Conservation (phyloP, 2,113 vertebrate genomes). For the Varanus komodoensis region DNA sequence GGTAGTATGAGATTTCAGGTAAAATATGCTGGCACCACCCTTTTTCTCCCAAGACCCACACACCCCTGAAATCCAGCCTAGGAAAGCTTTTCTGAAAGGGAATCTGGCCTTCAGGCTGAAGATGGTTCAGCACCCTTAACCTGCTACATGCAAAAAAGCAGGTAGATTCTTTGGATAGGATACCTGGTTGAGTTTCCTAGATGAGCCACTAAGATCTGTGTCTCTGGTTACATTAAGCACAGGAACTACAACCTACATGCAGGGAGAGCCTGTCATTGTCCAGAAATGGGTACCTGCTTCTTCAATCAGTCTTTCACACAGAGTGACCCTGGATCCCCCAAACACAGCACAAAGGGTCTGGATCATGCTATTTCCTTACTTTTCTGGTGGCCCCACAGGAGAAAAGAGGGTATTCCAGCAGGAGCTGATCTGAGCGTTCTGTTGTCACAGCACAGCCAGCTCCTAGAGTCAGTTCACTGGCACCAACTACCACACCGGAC, state of each 20-base stretch:
- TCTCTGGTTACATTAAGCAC: neutral
- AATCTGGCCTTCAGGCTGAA: too few relatives aligned
- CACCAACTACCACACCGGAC: accelerated
- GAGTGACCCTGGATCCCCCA: neutral
- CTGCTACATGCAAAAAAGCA: neutral
- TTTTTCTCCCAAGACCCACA: too few relatives aligned
- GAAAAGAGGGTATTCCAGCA: neutral
- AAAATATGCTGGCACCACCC: too few relatives aligned
- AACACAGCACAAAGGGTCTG: neutral
- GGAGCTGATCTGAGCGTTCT: accelerated
- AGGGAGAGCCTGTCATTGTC: neutral
- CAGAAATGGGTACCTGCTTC: neutral
- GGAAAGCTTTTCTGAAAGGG: too few relatives aligned
- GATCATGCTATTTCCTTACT: constrained; percentile 4
- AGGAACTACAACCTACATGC: too few relatives aligned
- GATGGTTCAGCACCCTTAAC: neutral
- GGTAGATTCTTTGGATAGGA: neutral
- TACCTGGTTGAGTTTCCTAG: neutral
- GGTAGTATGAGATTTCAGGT: too few relatives aligned
- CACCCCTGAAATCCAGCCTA: too few relatives aligned
- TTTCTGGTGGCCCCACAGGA: constrained; percentile 31
- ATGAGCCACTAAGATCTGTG: neutral
- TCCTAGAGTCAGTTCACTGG: neutral
- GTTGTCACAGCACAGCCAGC: constrained; percentile 8
- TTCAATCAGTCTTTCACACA: neutral